Evolutionary conservation across 2,113 vertebrate genomes (phyloP).

Genomic region (Hippolais icterina): DNA sequence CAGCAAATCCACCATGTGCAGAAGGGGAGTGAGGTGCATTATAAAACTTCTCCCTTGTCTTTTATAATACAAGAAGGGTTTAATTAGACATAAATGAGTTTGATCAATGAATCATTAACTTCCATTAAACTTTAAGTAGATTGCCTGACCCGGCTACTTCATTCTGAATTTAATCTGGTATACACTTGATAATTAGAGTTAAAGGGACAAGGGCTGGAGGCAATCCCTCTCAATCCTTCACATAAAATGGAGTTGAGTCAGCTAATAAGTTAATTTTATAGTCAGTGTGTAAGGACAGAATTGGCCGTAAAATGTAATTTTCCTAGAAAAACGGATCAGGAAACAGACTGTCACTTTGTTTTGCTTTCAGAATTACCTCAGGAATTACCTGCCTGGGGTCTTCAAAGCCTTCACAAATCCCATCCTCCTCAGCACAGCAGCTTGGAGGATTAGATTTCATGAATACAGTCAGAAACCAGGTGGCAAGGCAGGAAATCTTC

Average conservation of each 20-base stretch:
- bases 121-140: conserved; percentile 78
- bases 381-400: background rate
- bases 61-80: conserved; percentile 67
- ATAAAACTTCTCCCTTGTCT: conserved; percentile 44
- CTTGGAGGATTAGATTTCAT: background rate
- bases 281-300: conserved; percentile 29
- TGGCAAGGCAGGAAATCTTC: background rate
- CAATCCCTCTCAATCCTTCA: conserved; percentile 51
- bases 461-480: background rate
- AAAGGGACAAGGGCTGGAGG: conserved; percentile 65
- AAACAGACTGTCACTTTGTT: conserved; percentile 31
- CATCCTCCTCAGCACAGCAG: background rate
- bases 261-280: conserved; percentile 69
- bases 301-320: background rate
- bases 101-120: conserved; percentile 83
- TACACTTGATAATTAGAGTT: conserved; percentile 73
- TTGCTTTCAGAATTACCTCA: conserved; percentile 53
- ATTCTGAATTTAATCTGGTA: conserved; percentile 71
- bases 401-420: conserved; percentile 17
- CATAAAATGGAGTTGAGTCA: conserved; percentile 65
- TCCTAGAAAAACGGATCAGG: background rate
- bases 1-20: background rate
- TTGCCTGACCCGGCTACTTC: conserved; percentile 71
- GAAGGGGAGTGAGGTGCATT: background rate
- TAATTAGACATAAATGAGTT: conserved; percentile 81